These are phyloP conservation scores for Montipora capricornis DNA, from an alignment of 64 coral and sea anemone genomes.

Conservation along the genomic window DNA sequence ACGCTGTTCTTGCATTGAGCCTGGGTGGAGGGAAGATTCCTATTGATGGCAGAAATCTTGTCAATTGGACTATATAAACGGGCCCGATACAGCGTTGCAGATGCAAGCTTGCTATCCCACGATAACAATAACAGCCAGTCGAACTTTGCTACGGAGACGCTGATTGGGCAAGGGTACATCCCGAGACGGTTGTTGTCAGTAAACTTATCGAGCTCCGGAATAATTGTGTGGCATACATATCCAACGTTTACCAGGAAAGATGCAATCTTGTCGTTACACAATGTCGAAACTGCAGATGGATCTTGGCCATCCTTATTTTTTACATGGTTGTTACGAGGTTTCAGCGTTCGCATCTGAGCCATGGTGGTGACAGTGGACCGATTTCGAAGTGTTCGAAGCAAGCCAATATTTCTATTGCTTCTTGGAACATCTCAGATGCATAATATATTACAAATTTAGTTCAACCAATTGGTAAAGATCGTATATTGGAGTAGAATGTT, in stretches of 20 bases:
- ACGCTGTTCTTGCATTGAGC: background rate
- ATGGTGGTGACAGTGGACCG: background rate
- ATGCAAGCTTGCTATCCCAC: conserved; percentile 17
- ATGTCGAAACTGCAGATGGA: conserved; percentile 25
- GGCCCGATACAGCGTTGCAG: conserved; percentile 14
- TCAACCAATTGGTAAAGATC: too few species aligned
- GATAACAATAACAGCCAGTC: conserved; percentile 40
- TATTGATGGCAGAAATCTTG: conserved; percentile 46
- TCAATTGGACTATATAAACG: conserved; percentile 57
- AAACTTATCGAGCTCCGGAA: conserved; percentile 73
- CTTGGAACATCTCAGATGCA: too few species aligned
- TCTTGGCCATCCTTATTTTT: conserved; percentile 51
- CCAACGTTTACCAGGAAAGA: conserved; percentile 6
- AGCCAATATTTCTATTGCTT: background rate
- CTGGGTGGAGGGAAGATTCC: background rate
- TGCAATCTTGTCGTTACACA: conserved; percentile 1
- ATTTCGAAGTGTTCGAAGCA: conserved; percentile 35
- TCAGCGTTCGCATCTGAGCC: conserved; percentile 8
- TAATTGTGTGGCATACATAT: conserved; percentile 53
- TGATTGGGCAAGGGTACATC: conserved; percentile 30
- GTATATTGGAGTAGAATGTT: too few species aligned
- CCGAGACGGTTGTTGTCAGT: conserved; percentile 52
- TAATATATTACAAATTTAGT: too few species aligned
- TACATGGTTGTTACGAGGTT: conserved; percentile 32
- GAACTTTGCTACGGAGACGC: conserved; percentile 9